These are phyloP conservation scores for Pagetopsis macropterus DNA, from an alignment of 2,797 vertebrate species.

Conservation along the genomic window DNA sequence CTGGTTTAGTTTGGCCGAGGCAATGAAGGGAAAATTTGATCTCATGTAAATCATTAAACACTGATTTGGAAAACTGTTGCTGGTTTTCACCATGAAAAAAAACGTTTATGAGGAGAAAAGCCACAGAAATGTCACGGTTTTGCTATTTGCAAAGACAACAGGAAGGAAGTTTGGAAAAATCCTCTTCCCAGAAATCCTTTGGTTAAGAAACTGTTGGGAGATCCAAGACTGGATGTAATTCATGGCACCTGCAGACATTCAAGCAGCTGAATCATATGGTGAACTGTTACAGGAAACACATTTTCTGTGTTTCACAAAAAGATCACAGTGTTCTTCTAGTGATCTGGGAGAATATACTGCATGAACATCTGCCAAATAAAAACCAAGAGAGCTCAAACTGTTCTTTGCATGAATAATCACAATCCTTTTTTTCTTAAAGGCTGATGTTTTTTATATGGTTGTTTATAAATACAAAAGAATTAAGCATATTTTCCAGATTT, in stretches of 20 bases:
- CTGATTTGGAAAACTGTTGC: conserved; percentile 32
- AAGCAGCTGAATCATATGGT: background rate
- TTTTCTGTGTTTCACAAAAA: conserved; percentile 1
- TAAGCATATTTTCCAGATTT: background rate
- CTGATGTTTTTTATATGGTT: background rate
- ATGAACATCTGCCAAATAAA: background rate
- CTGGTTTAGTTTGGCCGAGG: conserved; percentile 36
- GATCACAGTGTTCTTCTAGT: background rate
- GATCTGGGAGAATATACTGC: background rate
- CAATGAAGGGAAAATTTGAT: conserved; percentile 3
- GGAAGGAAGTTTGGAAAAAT: conserved; percentile 14
- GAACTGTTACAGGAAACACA: background rate
- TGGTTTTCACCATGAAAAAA: conserved; percentile 4
- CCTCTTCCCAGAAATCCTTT: conserved; percentile 9
- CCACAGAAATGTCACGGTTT: conserved; percentile 35
- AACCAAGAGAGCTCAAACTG: background rate
- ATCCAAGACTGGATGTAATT: conserved; percentile 1
- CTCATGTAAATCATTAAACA: conserved; percentile 38
- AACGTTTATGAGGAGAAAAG: conserved; percentile 25
- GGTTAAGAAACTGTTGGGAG: background rate
- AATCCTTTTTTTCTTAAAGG: background rate
- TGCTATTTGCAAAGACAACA: conserved; percentile 17
- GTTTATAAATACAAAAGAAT: background rate
- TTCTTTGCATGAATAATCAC: background rate
- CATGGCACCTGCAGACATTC: background rate